A percentile compares a stretch with the other conserved stretches of the same genome.
Conservation (phyloP, 2,797 vertebrate genomes). For the Onychomys torridus region DNA sequence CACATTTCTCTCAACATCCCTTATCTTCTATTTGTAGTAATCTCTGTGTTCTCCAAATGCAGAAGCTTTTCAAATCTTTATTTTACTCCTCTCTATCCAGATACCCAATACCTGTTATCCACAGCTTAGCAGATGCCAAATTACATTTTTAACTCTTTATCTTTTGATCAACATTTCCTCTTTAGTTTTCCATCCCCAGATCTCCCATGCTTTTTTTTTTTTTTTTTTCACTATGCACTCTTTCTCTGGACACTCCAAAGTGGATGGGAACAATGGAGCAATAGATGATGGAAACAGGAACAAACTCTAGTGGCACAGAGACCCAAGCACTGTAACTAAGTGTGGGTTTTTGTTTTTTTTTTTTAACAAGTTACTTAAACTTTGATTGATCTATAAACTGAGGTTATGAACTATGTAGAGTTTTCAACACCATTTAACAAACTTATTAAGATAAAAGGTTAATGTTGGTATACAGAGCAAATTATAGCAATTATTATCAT, state of each 20-base stretch:
- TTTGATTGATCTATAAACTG: neutral
- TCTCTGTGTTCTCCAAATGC: neutral
- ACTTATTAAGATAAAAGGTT: constrained; percentile 2
- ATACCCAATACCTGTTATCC: neutral
- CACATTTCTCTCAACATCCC: neutral
- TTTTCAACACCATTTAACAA: constrained; percentile 32
- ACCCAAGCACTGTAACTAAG: neutral
- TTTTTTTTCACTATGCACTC: no score
- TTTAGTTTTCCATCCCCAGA: neutral
- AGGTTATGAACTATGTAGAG: neutral
- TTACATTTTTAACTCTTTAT: neutral
- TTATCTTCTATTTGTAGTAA: neutral
- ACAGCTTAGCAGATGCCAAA: neutral
- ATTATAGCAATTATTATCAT: neutral
- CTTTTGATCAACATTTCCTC: neutral
- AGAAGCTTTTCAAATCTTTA: neutral
- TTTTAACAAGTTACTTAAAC: neutral
- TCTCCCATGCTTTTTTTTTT: neutral
- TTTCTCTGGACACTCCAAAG: neutral
- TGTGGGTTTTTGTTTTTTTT: neutral
- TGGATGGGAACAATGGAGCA: accelerated
- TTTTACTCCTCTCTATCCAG: no score
- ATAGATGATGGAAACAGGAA: neutral
- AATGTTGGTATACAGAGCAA: neutral
- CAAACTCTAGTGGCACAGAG: neutral